Evolutionary conservation across 1,140 invertebrate species (phyloP).

Genomic region (Drosophila mauritiana): DNA sequence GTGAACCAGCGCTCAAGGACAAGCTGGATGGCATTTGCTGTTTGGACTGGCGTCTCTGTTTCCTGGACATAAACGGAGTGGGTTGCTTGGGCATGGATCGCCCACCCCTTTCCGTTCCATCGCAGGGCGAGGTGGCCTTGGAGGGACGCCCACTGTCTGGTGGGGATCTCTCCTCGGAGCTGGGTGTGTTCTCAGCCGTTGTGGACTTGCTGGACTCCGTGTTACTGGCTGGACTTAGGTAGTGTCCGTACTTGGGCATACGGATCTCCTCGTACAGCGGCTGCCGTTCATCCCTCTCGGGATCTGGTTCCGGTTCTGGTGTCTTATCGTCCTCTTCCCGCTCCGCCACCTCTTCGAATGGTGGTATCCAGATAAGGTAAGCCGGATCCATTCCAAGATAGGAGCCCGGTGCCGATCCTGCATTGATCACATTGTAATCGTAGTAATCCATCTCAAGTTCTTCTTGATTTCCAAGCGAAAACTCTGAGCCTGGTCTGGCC

Average conservation of each 20-base stretch:
- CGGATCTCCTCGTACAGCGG: conserved; percentile 84
- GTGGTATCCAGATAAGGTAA: conserved; percentile 94
- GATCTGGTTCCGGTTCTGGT: conserved; percentile 56
- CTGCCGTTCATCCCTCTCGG: conserved; percentile 78
- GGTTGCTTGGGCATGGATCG: conserved; percentile 54
- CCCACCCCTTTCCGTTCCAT: conserved; percentile 38
- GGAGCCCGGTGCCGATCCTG: conserved; percentile 92
- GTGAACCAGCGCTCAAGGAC: conserved; percentile 24
- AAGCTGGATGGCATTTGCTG: conserved; percentile 58
- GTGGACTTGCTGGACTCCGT: conserved; percentile 84
- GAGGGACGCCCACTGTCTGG: conserved; percentile 60
- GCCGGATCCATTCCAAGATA: conserved; percentile 94
- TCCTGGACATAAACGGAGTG: conserved; percentile 74
- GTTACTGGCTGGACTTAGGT: conserved; percentile 86
- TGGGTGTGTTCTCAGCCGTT: conserved; percentile 74
- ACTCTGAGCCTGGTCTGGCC: conserved; percentile 89
- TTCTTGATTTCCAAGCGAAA: conserved; percentile 87
- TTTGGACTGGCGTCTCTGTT: conserved; percentile 66
- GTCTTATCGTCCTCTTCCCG: conserved; percentile 77
- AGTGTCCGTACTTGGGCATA: conserved; percentile 85
- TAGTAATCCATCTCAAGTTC: conserved; percentile 95
- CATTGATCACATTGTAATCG: conserved; percentile 93
- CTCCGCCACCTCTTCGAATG: conserved; percentile 87
- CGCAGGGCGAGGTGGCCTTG: conserved; percentile 69
- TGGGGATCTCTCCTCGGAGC: conserved; percentile 64